Evolutionary conservation across 2,797 vertebrate species (phyloP).

Genomic region (Poecilia velifera): DNA sequence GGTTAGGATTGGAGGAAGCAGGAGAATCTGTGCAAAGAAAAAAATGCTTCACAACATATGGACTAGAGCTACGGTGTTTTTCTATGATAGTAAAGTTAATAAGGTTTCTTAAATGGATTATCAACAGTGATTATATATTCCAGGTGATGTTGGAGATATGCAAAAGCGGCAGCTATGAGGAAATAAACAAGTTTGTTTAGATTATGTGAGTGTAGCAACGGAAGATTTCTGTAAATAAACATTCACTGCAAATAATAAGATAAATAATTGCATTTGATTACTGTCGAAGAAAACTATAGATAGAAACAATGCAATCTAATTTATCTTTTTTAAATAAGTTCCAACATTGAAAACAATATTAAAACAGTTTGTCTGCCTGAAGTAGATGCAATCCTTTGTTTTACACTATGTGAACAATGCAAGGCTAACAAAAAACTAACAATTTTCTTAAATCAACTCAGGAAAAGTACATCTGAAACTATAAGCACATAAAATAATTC

Average conservation of each 20-base stretch:
- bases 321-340: not conserved
- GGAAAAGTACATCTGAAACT: not conserved
- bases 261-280: not conserved
- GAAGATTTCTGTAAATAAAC: not conserved
- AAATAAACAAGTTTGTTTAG: conserved; percentile 9
- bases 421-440: not conserved
- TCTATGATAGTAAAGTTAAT: conserved; percentile 6
- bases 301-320: not conserved
- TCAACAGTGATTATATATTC: conserved; percentile 17
- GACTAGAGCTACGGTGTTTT: not conserved
- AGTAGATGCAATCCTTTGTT: not conserved
- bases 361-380: not conserved
- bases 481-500: not conserved
- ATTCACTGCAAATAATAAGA: not conserved
- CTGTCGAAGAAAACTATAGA: not conserved
- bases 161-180: not conserved
- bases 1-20: conserved; percentile 15
- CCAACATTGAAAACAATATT: not conserved
- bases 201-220: not conserved
- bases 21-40: conserved; percentile 10
- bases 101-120: conserved; percentile 16
- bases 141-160: conserved; percentile 13
- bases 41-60: conserved; percentile 8
- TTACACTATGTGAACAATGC: not conserved
- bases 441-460: not conserved